Base-by-base conservation (phyloP, 2,888 invertebrate genomes). In the Eupithecia vulgata region DNA sequence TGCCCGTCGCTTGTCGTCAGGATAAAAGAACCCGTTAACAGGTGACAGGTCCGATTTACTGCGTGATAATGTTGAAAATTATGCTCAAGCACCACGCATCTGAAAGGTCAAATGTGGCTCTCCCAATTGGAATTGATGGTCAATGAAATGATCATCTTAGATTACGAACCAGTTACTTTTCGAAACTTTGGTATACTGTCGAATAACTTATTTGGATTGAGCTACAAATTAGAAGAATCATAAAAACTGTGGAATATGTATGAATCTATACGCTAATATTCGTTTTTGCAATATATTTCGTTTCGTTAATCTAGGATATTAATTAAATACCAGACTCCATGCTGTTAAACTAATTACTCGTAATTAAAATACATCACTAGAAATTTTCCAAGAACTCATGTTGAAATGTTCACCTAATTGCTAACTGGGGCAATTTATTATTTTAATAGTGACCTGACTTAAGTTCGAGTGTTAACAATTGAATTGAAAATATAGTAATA, bases 401-500 rank as follows among this genome's bases (percentile, higher is more conserved):
- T 65, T 59, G 25, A 70, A 71, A 75, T 68, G 61, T 59, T 72
- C 71, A 25, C 76, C 37, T 76, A 76, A 78, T 76, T 75, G 75
- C 73, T 74, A 72, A 67, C 67, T 72, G 71, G 25, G 70, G 76
- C 68, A 69, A 81, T 80, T 80, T 76, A 85, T 83, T 85, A 87
- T 84, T 85, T 84, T 85, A 87, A 85, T 84, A 84, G 83, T 80
- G 81, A 84, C 71, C 81, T 75, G 78, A 81, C 75, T 80, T 76
- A 71, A 79, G 78, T 85, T 80, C 71, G 81, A 85, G 84, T 84
- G 85, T 81, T 82, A 87, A 84, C 85, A 87, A 87, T 86, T 85
- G 83, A 86, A 83, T 85, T 85, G 83, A 85, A 91, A 88, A 88
- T 88, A 87, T 87, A 84, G 83, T 81, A 87, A 88, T 88, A 87